Evolutionary conservation across 1,140 invertebrate species (phyloP).

Genomic region (Ganaspis sp.): DNA sequence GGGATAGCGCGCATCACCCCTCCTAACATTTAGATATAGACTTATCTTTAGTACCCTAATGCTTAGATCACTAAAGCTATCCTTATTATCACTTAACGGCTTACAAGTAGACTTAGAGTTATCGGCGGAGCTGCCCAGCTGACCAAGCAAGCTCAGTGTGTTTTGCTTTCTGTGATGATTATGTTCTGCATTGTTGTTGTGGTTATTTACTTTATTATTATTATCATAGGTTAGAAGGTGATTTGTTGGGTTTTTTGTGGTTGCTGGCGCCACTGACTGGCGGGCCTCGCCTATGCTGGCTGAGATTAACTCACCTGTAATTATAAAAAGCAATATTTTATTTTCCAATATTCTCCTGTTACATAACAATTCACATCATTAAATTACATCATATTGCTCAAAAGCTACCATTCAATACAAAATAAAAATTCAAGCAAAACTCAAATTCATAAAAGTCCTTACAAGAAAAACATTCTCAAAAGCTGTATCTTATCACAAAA

Average conservation of each 20-base stretch:
- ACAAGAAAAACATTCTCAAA: too few relatives aligned
- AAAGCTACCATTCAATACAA: too few relatives aligned
- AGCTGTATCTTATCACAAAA: neutral
- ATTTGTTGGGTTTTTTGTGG: constrained; percentile 75
- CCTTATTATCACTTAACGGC: constrained; percentile 78
- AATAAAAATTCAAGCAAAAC: too few relatives aligned
- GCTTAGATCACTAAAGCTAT: constrained; percentile 76
- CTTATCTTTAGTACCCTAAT: constrained; percentile 76
- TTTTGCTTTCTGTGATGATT: constrained; percentile 75
- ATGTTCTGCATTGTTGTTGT: constrained; percentile 76
- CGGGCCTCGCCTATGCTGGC: constrained; percentile 73
- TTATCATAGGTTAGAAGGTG: constrained; percentile 75
- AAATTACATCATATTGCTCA: too few relatives aligned
- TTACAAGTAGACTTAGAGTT: constrained; percentile 77
- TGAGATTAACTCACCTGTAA: constrained; percentile 75
- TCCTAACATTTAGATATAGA: constrained; percentile 67
- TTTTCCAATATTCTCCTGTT: neutral
- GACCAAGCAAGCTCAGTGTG: constrained; percentile 72
- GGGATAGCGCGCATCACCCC: constrained; percentile 67
- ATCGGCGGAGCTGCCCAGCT: constrained; percentile 75
- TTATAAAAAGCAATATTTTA: constrained; percentile 9
- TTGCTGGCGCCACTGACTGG: constrained; percentile 74
- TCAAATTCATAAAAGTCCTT: too few relatives aligned
- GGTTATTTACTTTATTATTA: constrained; percentile 73
- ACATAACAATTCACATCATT: too few relatives aligned